Base-by-base conservation (phyloP, 1,140 invertebrate genomes). In the Radopholus similis region DNA sequence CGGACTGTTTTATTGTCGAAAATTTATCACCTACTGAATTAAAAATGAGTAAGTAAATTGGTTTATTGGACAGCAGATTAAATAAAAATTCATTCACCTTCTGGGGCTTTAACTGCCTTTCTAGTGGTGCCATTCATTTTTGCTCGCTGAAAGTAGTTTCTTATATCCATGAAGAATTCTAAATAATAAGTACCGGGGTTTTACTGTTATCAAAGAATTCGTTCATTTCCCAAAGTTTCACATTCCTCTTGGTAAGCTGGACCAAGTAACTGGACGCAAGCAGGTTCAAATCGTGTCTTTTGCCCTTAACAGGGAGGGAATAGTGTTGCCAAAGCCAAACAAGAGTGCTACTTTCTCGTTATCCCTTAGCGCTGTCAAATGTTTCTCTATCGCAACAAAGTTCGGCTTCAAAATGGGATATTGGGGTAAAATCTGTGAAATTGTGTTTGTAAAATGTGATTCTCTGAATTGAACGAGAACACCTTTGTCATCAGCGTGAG, bases 401-500 rank as follows among this genome's bases (percentile, higher is more conserved):
- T 54, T 32, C n/a, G 32, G 21, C 9, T n/a, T 15, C 21, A 73
- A 35, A 4, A 73, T 38, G 21, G 71, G 72, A 23, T 76, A 77
- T 18, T 63, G 32, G 4, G 30, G 23, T 4, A 73, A 21, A 30
- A 73, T 77, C 72, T 73, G 44, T 55, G 44, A 40, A 34, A 71
- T 35, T 15, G 51, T 1, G 28, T 23, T 1, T 13, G 8, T n/a
- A 21, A 63, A 21, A 54, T 11, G n/a, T 44, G 18, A 65, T 9
- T 8, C 9, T 38, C n/a, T n/a, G n/a, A 58, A 40, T 40, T 23
- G 55, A 71, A 18, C 55, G 65, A 18, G 28, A n/a, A 28, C 30
- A 75, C 75, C 32, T 77, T 77, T 9, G 62, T 78, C 63, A 75
- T 57, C 4, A 75, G 18, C 11, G 74, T 67, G 13, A 75, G 34